Conservation (phyloP, 2,113 vertebrate species). For the Progne subis region DNA sequence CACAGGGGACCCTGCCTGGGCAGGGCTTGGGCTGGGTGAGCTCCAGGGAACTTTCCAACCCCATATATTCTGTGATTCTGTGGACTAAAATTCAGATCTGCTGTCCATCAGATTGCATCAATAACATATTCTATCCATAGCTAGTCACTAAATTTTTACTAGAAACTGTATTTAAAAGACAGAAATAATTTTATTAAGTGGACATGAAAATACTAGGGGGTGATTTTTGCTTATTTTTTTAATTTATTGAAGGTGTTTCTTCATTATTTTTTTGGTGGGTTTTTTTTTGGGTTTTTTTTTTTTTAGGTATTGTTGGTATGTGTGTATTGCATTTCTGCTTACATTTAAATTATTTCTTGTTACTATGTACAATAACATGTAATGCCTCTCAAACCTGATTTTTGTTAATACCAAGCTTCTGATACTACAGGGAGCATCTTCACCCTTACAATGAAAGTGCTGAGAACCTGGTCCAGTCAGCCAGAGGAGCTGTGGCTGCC, state of each 20-base stretch:
- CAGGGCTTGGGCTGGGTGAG: too few species aligned
- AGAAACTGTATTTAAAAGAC: neutral
- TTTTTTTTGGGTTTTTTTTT: too few species aligned
- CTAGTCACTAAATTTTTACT: neutral
- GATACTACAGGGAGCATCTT: neutral
- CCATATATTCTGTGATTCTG: rapidly evolving
- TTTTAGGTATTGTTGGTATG: rapidly evolving
- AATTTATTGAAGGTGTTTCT: neutral
- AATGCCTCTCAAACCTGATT: neutral
- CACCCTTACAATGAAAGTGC: neutral
- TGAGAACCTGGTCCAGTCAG: rapidly evolving
- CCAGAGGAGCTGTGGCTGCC: neutral
- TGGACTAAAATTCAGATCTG: neutral
- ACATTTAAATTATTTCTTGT: neutral
- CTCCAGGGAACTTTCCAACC: rapidly evolving
- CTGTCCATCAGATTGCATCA: neutral
- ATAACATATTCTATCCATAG: neutral
- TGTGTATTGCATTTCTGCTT: neutral
- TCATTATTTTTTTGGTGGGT: rapidly evolving
- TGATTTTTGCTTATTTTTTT: neutral
- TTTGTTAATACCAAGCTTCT: rapidly evolving
- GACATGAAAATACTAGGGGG: too few species aligned
- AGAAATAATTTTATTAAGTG: neutral
- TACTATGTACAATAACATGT: neutral
- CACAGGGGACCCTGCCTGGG: neutral